Evolutionary conservation across 2,888 invertebrate species (phyloP), one percentile per base, ranked within the genome.

Genomic region (Drosophila yooni): DNA sequence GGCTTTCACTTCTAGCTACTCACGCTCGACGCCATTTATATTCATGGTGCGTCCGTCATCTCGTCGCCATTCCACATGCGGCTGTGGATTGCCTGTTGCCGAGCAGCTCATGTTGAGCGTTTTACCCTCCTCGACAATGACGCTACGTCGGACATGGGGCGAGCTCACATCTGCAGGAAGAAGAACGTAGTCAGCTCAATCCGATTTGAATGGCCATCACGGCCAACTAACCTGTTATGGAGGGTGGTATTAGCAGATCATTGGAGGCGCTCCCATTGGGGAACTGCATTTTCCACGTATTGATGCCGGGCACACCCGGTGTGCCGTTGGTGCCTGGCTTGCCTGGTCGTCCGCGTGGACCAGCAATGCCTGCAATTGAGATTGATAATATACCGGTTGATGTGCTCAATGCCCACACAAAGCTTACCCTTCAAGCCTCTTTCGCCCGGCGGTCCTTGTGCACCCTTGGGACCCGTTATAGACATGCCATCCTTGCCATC

Each of bases 71-170:
- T 96, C 96, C 38, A 98, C 95, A 13, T 94, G 94, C 0, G 98
- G 98, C 58, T 94, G 94, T 0, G 98, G 98, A 48, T 94, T 94
- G 3, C 98, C 98, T 79, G 95, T 95, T 0, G 97, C 96, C 33
- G 95, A 95, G 92, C 98, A 98, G 81, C 95, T 95, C 89, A 98
- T 94, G n/a, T 96, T 95, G 53, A 98, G 94, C 58, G 97, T 96
- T 70, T 96, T 96, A 0, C 96, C 96, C 93, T 98, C 98, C 38
- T 95, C 94, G 2, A 97, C 96, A 63, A 96, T 95, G 58, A 97
- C 95, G 11, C 96, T 94, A 27, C 94, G 94, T 61, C 91, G 88
- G 65, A 91, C 90, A 70, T 91, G 86, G 65, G 92, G 91, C 7
- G 85, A 74, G 70, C 82, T 94, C 7, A 89, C 58, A 70, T 93